These are phyloP conservation scores for Aviceda subcristata DNA, from an alignment of 2,113 vertebrate genomes.

Conservation along the genomic window DNA sequence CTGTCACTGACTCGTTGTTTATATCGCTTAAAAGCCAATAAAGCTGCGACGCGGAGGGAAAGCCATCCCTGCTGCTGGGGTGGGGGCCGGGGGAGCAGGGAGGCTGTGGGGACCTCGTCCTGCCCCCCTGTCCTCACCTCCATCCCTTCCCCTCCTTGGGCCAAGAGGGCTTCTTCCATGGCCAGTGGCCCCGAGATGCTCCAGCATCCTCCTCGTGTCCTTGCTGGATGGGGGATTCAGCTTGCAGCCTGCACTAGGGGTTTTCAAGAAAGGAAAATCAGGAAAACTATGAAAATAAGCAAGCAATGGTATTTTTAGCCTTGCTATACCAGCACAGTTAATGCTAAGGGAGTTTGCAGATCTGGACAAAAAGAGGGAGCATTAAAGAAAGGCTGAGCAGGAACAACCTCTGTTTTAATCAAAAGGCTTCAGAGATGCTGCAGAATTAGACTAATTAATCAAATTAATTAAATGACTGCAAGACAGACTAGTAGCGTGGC, in stretches of 20 bases:
- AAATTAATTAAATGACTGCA: background rate
- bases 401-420: background rate
- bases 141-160: background rate
- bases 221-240: background rate
- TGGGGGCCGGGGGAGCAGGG: background rate
- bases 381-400: background rate
- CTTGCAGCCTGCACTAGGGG: rapidly evolving
- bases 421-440: background rate
- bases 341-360: background rate
- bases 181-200: background rate
- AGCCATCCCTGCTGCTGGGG: background rate
- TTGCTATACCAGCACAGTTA: background rate
- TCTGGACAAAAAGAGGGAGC: background rate
- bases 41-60: background rate
- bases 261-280: background rate
- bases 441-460: background rate
- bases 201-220: background rate
- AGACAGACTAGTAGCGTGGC: background rate
- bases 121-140: background rate
- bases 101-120: background rate
- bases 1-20: background rate
- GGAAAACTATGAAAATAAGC: background rate
- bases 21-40: background rate
- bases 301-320: background rate
- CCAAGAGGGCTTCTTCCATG: background rate